These are phyloP conservation scores for Clarias macrocephalus DNA, from an alignment of 2,113 vertebrate species.

Conservation along the genomic window DNA sequence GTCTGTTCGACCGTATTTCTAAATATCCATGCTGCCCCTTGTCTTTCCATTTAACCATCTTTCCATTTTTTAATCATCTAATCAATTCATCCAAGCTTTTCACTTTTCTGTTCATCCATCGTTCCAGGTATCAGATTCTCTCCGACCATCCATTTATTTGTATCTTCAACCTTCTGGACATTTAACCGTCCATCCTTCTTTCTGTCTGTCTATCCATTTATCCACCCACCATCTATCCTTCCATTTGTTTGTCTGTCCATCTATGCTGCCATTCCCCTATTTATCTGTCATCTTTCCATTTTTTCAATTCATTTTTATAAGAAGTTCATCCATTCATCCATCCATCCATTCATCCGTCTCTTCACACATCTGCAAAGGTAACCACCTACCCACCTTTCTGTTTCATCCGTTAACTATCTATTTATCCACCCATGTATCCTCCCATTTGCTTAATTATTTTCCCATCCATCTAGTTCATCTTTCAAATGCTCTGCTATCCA, in stretches of 20 bases:
- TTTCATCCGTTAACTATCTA: neutral
- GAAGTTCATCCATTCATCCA: neutral
- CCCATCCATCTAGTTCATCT: neutral
- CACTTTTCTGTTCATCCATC: neutral
- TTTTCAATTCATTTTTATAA: too few relatives aligned
- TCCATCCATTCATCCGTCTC: neutral
- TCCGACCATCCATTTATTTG: too few relatives aligned
- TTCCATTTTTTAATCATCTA: neutral
- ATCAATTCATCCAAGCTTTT: neutral
- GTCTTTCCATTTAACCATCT: neutral
- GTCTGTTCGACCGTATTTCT: neutral
- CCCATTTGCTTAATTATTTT: neutral
- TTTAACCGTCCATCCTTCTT: too few relatives aligned
- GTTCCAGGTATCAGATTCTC: neutral
- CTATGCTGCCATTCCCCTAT: too few relatives aligned
- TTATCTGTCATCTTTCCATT: neutral
- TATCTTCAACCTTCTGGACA: too few relatives aligned
- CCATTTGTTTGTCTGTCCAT: neutral
- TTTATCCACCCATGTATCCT: neutral
- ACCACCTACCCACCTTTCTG: neutral
- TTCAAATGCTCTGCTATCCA: neutral
- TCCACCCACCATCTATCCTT: neutral
- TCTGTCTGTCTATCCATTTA: too few relatives aligned
- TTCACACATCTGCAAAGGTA: neutral
- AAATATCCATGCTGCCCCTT: neutral